Evolutionary conservation across 2,797 vertebrate genomes (phyloP), one percentile per base, ranked within the genome.

Genomic region (Hypotaenidia okinawae): DNA sequence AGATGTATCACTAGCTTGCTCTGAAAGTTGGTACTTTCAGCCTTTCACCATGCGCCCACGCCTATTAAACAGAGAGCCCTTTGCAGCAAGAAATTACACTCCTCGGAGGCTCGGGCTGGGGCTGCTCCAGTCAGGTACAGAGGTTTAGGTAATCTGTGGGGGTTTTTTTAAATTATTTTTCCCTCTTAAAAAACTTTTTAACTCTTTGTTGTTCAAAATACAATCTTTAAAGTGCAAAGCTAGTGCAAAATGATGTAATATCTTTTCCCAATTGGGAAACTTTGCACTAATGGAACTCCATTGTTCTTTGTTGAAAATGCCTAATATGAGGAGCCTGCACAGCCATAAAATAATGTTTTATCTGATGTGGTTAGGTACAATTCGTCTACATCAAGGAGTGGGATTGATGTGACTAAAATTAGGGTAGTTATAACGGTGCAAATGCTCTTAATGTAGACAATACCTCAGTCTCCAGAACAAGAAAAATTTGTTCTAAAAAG

Each of bases 341-440:
- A 87, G 72, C 64, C 81, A 67, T 82, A 90, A 94, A 94, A 88
- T 76, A 86, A 80, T 66, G 45, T 23, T 89, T 87, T 92, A 57
- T 89, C 76, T 97, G 84, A 74, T 84, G 84, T 64, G 70, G 79
- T 78, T 89, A 81, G 69, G 12, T 92, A 80, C 85, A 77, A 89
- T 90, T 77, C 6, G 1, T 94, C 90, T 94, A 70, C 78, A 87
- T 94, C 91, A 93, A 93, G 72, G 84, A 94, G 75, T 87, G 64
- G 64, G 90, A 96, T 77, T 93, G 90, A 96, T 84, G 88, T 94
- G 86, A 89, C 93, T 96, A 96, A 94, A 96, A 94, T 95, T 95
- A 94, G 80, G 45, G 63, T 81, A 61, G 91, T 87, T 93, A 93
- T 76, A 95, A 90, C 58, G 83, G 80, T 93, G 86, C 64, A 90